Evolutionary conservation across 2,888 invertebrate genomes (phyloP).

Genomic region (Chorisops tibialis): DNA sequence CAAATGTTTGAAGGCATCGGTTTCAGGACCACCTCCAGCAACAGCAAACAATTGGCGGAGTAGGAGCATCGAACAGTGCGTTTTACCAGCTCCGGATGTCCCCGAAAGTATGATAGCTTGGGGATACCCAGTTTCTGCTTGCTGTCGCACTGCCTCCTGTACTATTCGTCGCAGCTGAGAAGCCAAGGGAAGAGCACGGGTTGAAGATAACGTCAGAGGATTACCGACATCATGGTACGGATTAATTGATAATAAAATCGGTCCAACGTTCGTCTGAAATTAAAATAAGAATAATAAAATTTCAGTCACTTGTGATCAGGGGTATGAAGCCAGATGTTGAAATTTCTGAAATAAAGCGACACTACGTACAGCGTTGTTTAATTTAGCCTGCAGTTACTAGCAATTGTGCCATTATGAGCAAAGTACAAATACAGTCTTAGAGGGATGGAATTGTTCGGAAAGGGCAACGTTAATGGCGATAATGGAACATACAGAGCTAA

Average conservation of each 20-base stretch:
- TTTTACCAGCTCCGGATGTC: slow-evolving; percentile 90
- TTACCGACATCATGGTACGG: slow-evolving; percentile 84
- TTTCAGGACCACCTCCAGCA: slow-evolving; percentile 91
- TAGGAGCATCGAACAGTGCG: slow-evolving; percentile 86
- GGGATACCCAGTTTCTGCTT: slow-evolving; percentile 92
- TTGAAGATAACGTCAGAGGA: slow-evolving; percentile 79
- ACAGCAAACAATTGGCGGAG: slow-evolving; percentile 88
- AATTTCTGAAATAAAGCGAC: no score
- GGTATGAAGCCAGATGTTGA: no score
- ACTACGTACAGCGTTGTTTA: no score
- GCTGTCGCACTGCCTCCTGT: slow-evolving; percentile 87
- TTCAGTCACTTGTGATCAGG: no score
- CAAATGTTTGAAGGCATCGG: slow-evolving; percentile 93
- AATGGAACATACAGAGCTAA: no score
- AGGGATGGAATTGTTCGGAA: no score
- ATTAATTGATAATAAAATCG: slow-evolving; percentile 85
- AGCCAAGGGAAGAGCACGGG: slow-evolving; percentile 68
- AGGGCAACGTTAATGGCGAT: no score
- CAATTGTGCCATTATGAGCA: no score
- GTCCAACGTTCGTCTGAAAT: slow-evolving; percentile 84
- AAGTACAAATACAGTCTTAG: no score
- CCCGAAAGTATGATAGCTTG: slow-evolving; percentile 92
- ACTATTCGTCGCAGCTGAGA: slow-evolving; percentile 85
- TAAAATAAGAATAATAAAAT: background rate
- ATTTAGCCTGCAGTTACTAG: no score